Percentiles rank a stretch among this genome's conserved stretches.
These are phyloP conservation scores for Nebria brevicollis DNA, from an alignment of 2,888 invertebrate species.

Conservation along the genomic window DNA sequence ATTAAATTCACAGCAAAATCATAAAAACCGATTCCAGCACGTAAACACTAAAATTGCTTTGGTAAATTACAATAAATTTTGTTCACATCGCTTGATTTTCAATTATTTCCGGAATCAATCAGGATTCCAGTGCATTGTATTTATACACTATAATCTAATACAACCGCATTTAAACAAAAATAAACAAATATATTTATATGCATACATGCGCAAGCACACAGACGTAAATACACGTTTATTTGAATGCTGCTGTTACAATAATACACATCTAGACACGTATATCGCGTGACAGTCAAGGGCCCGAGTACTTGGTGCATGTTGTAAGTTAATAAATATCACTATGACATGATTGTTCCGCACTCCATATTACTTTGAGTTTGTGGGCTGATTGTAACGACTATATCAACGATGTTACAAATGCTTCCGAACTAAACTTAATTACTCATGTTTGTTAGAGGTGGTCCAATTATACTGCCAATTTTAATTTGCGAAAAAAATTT, in stretches of 20 bases:
- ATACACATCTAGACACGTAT: neutral
- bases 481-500: neutral
- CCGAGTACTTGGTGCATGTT: conserved; percentile 28
- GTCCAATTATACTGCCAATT: neutral
- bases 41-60: neutral
- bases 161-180: neutral
- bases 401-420: conserved; percentile 33
- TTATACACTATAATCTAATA: neutral
- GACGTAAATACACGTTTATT: neutral
- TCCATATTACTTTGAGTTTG: conserved; percentile 34
- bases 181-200: neutral
- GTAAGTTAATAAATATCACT: conserved; percentile 40
- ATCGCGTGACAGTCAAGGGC: conserved; percentile 26
- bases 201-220: neutral
- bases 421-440: conserved; percentile 4
- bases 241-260: neutral
- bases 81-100: neutral
- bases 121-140: neutral
- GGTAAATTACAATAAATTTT: conserved; percentile 12
- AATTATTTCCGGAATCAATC: conserved; percentile 2
- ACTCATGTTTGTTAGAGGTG: neutral
- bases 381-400: conserved; percentile 39
- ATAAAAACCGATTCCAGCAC: neutral
- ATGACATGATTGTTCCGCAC: conserved; percentile 46
- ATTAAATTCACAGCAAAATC: too few relatives aligned